Conservation (phyloP, 35 echinoderm and acorn worm species). For the Ptychodera flava region DNA sequence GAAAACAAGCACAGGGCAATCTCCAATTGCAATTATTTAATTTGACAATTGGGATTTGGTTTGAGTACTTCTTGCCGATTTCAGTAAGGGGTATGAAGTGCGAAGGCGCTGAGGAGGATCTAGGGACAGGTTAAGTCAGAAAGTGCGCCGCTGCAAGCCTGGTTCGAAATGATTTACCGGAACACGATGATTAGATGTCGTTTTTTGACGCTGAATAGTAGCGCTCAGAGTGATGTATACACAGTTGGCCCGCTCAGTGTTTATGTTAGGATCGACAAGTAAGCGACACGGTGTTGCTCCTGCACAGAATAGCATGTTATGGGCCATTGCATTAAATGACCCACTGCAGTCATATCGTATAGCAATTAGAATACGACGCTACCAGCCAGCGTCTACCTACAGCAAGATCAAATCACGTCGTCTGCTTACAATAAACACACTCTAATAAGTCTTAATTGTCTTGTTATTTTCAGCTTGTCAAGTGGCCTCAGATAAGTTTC, state of each 20-base stretch:
- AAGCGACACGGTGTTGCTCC: not conserved
- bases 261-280: not conserved
- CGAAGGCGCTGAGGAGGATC: too few species aligned
- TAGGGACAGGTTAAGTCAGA: too few species aligned
- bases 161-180: too few species aligned
- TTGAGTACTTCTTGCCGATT: too few species aligned
- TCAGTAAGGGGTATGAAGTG: too few species aligned
- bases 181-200: not conserved
- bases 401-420: not conserved
- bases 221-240: not conserved
- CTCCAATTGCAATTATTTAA: too few species aligned
- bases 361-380: not conserved
- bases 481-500: not conserved
- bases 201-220: not conserved
- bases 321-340: not conserved
- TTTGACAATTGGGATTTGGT: too few species aligned
- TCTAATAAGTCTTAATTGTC: conserved; percentile 2
- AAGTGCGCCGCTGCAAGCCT: too few species aligned
- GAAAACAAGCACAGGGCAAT: too few species aligned
- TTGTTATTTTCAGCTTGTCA: not conserved
- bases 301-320: not conserved
- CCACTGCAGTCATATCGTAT: not conserved
- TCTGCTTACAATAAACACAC: not conserved
- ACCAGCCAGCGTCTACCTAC: not conserved
- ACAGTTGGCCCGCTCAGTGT: not conserved